Evolutionary conservation across 2,113 vertebrate genomes (phyloP), one percentile per base, ranked within the genome.

Genomic region (Pterocles gutturalis): DNA sequence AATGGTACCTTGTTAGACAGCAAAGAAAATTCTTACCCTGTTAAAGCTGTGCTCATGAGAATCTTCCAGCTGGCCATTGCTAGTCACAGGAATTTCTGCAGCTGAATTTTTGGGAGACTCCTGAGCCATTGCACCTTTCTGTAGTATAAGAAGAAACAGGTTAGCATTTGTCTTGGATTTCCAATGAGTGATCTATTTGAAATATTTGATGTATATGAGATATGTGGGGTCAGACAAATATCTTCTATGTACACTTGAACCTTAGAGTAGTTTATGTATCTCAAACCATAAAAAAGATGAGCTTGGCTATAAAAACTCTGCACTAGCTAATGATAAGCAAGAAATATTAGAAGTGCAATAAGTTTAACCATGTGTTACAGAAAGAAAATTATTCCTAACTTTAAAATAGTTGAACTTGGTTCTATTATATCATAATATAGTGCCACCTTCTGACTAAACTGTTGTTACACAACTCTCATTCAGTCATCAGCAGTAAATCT

Each of bases 81-180:
- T 99, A 79, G 99, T 99, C 93, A 99, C 99, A 46, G 99, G 98
- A 94, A 99, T 99, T 98, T 99, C 99, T 89, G 99, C 99, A 9
- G 98, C 99, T 93, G 99, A 98, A 97, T 98, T 99, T 98, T 98
- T 99, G 19, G 98, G 98, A 88, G 98, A 98, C 76, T 99, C 99
- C 86, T 99, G 98, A 96, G 99, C 98, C 99, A 99, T 99, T 90
- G 94, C 95, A 95, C 93, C 96, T 79, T 97, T 98, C 99, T 99
- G 77, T 11, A 93, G 79, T 18, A 45, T 58, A 70, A 95, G 58
- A 25, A 87, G 9, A 92, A 77, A 91, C 19, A 75, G 57, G n/a
- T 97, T 66, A 89, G 31, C 2, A 1, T 75, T 89, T 78, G 8
- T 67, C 41, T 73, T 53, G 38, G 33, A 69, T 17, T 86, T 55